A percentile compares a stretch with the other conserved stretches of the same genome.
Conservation (phyloP, 2,888 invertebrate genomes). For the Oligia strigilis region DNA sequence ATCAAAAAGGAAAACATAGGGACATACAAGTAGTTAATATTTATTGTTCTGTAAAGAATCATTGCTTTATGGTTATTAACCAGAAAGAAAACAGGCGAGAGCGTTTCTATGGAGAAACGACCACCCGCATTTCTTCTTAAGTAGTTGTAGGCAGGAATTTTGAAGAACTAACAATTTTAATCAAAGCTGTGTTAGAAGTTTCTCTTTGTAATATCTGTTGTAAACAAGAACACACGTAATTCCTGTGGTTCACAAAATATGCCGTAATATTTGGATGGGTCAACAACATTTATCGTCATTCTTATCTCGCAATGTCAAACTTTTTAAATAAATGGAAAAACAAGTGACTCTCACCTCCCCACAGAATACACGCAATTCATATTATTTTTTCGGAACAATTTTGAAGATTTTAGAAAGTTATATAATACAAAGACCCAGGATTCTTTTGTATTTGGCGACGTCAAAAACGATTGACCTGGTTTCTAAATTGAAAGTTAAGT, state of each 20-base stretch:
- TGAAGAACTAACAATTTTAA: not conserved
- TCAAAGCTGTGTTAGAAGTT: not conserved
- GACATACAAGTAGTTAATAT: no score
- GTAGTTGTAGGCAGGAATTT: not conserved
- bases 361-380: not conserved
- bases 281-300: not conserved
- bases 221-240: not conserved
- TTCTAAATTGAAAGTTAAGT: no score
- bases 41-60: no score
- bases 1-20: no score
- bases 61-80: no score
- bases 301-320: not conserved
- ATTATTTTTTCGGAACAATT: not conserved
- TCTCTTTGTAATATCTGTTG: not conserved
- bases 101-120: no score
- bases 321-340: not conserved
- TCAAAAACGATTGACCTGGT: no score
- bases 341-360: not conserved
- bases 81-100: no score
- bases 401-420: not conserved
- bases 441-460: no score
- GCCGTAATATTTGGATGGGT: constrained; percentile 16
- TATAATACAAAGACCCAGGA: no score
- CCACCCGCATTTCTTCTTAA: no score
- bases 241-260: not conserved